phyloP scores from a whole-genome alignment of 2,797 vertebrate species.

The Dicrostonyx torquatus region DNA sequence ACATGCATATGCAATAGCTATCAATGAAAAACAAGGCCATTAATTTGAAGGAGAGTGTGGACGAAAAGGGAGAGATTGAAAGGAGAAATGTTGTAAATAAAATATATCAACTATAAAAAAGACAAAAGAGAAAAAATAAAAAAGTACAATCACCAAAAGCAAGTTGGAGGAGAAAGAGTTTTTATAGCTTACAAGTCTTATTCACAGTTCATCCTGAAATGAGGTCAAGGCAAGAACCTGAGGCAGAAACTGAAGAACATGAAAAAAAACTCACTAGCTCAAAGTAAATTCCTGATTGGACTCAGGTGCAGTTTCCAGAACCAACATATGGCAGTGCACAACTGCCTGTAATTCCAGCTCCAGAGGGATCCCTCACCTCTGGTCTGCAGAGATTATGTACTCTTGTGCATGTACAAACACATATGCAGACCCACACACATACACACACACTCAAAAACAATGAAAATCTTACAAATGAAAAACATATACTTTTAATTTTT shows the following conservation, averaged over 20 bases:
- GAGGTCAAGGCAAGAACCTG: neutral
- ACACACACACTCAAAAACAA: neutral
- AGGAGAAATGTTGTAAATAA: neutral
- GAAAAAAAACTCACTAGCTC: neutral
- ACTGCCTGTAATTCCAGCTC: neutral
- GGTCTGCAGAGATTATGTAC: too few relatives aligned
- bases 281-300: neutral
- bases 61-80: neutral
- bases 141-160: neutral
- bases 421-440: neutral
- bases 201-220: neutral
- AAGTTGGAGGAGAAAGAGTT: too few relatives aligned
- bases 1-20: neutral
- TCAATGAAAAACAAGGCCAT: neutral
- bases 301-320: neutral
- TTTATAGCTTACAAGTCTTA: neutral
- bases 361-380: neutral
- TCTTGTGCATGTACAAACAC: neutral
- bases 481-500: neutral
- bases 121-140: too few relatives aligned
- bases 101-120: neutral
- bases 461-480: neutral
- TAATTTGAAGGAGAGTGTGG: neutral
- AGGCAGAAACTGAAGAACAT: neutral
- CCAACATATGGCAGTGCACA: neutral